Evolutionary conservation across 2,888 invertebrate species (phyloP), one percentile per base, ranked within the genome.

Genomic region (Epinotia nisella): DNA sequence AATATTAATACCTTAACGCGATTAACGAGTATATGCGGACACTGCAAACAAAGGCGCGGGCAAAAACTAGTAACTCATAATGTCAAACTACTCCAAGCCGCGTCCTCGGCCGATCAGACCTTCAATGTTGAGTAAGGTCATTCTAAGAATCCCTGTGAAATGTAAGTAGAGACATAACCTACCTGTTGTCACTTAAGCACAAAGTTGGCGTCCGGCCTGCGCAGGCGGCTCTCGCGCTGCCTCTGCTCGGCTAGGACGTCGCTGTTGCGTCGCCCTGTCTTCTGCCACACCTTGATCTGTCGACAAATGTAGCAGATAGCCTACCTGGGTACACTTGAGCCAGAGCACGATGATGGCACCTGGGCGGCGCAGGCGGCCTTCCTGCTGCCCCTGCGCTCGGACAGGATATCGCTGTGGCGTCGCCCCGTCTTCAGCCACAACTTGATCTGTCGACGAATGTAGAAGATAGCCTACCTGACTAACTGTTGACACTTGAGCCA

Each of bases 401-500:
- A 90, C 76, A 97, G 85, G 64, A 97, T 90, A 62, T 96, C 95
- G 85, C 97, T 97, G 87, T 96, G 96, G 7, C 89, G 94, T 17
- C 92, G 92, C 0, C 97, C 97, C 15, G 95, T 94, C 81, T 95
- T 95, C 81, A 96, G 87, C 88, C 95, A 96, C 4, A 98, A 95
- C 89, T 98, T 96, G 76, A 98, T 93, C 29, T 29, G 29, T 29
- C 29, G 3, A 29, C 29, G 29, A 29, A 29, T 29, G 29, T 29
- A 2, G 29, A 29, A 29, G 0, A 3, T n/a, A 49, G 4, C 49
- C 5, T 87, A 96, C 96, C 95, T n/a, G n/a, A n/a, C n/a, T n/a
- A n/a, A 83, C 98, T 96, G 95, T 76, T 97, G 95, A 83, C 98
- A 98, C 80, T 96, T 95, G 9, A 99, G 90, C 98, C 98, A 98